These are phyloP conservation scores for Acleris literana DNA, from an alignment of 2,888 invertebrate genomes.

Conservation along the genomic window DNA sequence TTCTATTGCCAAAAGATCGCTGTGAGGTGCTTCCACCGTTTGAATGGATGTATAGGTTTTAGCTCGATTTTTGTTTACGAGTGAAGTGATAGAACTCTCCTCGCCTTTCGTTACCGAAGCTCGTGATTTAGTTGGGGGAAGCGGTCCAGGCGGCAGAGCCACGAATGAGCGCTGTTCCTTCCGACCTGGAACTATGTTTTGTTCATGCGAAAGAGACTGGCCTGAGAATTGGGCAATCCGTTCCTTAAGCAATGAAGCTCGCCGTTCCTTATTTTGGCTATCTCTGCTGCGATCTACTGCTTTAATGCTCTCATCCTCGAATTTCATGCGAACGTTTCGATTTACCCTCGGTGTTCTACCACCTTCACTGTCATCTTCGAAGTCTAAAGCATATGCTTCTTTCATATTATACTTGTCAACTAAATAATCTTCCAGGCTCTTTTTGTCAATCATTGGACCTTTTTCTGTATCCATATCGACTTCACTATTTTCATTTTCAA, in stretches of 20 bases:
- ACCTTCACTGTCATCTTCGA: neutral
- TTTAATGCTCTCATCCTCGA: neutral
- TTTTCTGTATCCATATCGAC: neutral
- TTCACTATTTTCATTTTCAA: neutral
- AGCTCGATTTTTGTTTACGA: neutral
- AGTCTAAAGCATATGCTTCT: neutral
- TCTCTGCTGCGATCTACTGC: neutral
- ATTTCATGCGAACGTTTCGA: neutral
- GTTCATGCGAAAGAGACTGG: neutral
- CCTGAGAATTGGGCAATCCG: neutral
- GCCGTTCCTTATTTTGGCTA: neutral
- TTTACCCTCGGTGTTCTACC: neutral
- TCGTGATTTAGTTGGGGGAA: too few relatives aligned
- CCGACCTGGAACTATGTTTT: too few relatives aligned
- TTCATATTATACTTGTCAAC: constrained; percentile 20
- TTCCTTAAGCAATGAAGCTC: neutral
- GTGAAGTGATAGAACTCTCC: too few relatives aligned
- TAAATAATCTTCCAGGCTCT: constrained; percentile 26
- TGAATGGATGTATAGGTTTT: neutral
- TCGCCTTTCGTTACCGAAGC: too few relatives aligned
- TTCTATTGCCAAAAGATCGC: constrained; percentile 5
- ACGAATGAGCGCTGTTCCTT: too few relatives aligned
- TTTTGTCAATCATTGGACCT: neutral
- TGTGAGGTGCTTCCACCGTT: neutral
- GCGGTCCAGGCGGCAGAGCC: too few relatives aligned